phyloP scores from a whole-genome alignment of 1,140 invertebrate genomes.

The Eriocheir sinensis region DNA sequence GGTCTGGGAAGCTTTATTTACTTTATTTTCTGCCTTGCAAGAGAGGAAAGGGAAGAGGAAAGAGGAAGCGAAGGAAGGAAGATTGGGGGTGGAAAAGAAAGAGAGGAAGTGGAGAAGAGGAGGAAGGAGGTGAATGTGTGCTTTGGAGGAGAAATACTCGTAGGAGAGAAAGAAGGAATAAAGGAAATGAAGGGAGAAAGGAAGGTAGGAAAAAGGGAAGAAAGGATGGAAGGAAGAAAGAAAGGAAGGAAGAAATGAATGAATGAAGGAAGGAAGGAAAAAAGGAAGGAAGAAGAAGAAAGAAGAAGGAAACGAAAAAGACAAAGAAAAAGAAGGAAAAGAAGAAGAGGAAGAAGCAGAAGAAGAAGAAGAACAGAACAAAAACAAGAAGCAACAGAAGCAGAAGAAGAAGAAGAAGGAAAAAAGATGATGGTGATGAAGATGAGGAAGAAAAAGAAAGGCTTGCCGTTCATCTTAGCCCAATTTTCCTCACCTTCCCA shows the following conservation, averaged over 20 bases:
- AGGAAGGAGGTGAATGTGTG: no score
- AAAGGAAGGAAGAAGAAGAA: background rate
- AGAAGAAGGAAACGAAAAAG: background rate
- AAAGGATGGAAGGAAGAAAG: background rate
- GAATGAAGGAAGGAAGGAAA: no score
- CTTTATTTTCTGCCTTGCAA: constrained; percentile 14
- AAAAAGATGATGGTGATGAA: background rate
- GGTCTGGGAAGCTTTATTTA: constrained; percentile 12
- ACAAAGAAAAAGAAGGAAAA: background rate
- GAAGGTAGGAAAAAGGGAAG: background rate
- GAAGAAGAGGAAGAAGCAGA: background rate
- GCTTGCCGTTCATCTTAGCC: background rate
- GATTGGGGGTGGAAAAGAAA: no score
- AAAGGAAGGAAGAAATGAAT: background rate
- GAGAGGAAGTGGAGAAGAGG: background rate
- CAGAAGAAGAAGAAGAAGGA: background rate
- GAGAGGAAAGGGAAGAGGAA: no score
- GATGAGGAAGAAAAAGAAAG: background rate
- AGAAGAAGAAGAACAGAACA: background rate
- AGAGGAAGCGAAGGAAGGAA: background rate
- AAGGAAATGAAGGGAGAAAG: background rate
- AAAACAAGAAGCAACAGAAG: background rate
- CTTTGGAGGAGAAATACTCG: background rate
- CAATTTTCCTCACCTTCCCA: background rate
- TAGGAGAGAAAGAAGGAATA: background rate